Base-by-base conservation (phyloP, 2,888 invertebrate genomes). In the Escarpia spicata region DNA sequence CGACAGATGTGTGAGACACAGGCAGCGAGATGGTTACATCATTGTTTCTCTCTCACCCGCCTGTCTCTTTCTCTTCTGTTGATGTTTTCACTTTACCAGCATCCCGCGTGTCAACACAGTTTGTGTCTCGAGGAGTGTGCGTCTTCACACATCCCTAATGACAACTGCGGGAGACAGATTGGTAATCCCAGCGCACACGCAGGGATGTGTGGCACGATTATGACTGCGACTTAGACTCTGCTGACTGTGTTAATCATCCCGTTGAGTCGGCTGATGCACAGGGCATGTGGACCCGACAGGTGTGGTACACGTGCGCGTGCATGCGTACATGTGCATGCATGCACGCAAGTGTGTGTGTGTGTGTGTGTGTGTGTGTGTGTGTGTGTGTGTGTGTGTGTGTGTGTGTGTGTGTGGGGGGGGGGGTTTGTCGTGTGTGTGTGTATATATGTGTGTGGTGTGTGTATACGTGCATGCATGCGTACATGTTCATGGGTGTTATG, bases 11-110 rank as follows among this genome's bases (percentile, higher is more conserved):
- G 75, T 75, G 6, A n/a, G 19, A 26, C 6, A n/a, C 26, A n/a
- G 75, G 75, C n/a, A 75, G 75, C 12, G 75, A 75, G 75, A 75
- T 75, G 75, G 75, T 75, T 75, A 26, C 75, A 75, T 75, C 75
- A 75, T n/a, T 26, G 19, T 75, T 26, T 75, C 75, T 26, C 75
- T 9, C 1, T 19, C 26, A 19, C 26, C 19, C 75, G 19, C 75
- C 19, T n/a, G n/a, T n/a, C 75, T 75, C 75, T 75, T 19, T 60
- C 60, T 19, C 60, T 19, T 19, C 19, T 60, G 60, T 60, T 60
- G 60, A 60, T 26, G 26, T 60, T 60, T 26, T 26, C 26, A 19
- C 60, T 60, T 60, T 60, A 60, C 60, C 15, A 15, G 12, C 9
- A 60, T 60, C 60, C 60, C 60, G 15, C 60, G 12, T 60, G 60